A percentile compares a stretch with the other conserved stretches of the same genome.
These are phyloP conservation scores for Lasiurus borealis DNA, from an alignment of 2,113 vertebrate genomes.

Conservation along the genomic window DNA sequence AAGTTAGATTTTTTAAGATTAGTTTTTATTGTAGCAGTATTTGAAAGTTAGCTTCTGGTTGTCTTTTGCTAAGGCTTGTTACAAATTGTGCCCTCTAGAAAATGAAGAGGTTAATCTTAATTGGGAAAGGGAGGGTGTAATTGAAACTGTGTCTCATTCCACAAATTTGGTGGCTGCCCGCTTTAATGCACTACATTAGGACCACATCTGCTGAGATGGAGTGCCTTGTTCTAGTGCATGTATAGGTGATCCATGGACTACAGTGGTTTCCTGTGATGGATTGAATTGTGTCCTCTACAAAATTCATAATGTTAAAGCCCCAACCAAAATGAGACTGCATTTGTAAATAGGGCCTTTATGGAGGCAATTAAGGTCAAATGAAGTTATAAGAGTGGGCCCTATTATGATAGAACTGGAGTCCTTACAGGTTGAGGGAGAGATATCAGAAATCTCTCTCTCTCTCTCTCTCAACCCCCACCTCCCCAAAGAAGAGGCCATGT, in stretches of 20 bases:
- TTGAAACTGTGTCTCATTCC: neutral
- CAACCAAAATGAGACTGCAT: neutral
- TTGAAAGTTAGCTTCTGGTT: neutral
- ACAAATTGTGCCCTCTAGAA: neutral
- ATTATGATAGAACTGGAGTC: neutral
- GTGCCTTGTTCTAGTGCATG: neutral
- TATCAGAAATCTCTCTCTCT: neutral
- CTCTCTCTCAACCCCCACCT: accelerated
- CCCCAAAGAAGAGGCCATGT: neutral
- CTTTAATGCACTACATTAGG: too few species aligned
- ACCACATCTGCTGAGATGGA: neutral
- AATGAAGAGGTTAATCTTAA: neutral
- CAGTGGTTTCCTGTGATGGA: neutral
- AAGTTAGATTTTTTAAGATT: neutral
- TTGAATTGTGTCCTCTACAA: neutral
- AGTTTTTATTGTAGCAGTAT: neutral
- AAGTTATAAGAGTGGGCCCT: neutral
- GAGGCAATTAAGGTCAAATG: neutral
- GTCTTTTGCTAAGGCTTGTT: neutral
- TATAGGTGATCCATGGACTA: neutral
- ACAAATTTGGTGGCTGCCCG: neutral
- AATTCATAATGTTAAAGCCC: neutral
- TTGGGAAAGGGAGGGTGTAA: neutral
- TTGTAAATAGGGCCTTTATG: neutral
- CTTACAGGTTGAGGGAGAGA: neutral